Base-by-base conservation (phyloP, 2,113 vertebrate genomes). In the Tetraodon nigroviridis region DNA sequence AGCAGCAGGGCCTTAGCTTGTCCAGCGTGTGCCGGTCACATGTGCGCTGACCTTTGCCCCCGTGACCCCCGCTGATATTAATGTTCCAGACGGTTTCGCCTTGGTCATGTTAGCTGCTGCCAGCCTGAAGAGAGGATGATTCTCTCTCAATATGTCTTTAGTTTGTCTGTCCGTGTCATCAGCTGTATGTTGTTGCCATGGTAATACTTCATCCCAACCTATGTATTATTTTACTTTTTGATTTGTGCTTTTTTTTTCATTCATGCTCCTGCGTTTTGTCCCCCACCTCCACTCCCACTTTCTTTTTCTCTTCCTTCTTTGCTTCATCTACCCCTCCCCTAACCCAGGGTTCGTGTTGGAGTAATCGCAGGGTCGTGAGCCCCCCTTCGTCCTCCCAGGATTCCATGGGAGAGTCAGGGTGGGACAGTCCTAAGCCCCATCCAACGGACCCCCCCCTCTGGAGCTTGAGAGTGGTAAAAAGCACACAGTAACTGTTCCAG, bases 341-440 rank as follows among this genome's bases (percentile, higher is more conserved):
- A 82, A 89, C 90, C 90, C 93, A 99, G 96, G 94, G 93, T 86
- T 90, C 92, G 89, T 99, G 95, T 93, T 98, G 96, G 95, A 95
- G 91, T 89, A 92, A 87, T 86, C 90, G 93, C 92, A 93, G 95
- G 89, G 90, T 90, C 69, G 87, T 93, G 84, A 95, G 93, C 90
- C 94, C 95, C 80, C 94, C 93, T 88, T 94, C 93, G 67, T 96
- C 94, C 92, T 94, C 94, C 90, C 92, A 94, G 87, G 95, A 98
- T 86, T 92, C 90, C 89, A 90, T 85, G 73, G 94, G 94, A 86
- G 92, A 94, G 89, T 94, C 94, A 81, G 92, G 92, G 87, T 93
- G 92, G 92, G 94, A 96, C 75, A 91, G 90, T 90, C 91, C 92
- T 90, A 95, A 93, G 89, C 89, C 89, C 90, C 92, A 91, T 82